Evolutionary conservation across 2,113 vertebrate genomes (phyloP).

Genomic region (Hypocryptadius cinnamomeus): DNA sequence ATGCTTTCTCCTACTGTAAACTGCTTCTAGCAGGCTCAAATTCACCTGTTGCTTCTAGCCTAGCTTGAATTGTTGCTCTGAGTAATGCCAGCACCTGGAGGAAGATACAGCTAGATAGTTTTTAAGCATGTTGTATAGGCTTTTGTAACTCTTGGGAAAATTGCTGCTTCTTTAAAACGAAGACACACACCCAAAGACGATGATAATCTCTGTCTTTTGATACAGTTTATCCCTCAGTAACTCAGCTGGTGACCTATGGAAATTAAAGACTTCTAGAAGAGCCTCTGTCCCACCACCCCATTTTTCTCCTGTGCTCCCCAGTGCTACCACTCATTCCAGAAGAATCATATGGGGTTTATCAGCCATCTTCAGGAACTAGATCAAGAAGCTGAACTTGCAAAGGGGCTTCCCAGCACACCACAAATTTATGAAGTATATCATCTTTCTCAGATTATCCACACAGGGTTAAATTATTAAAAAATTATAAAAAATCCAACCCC

Average conservation of each 20-base stretch:
- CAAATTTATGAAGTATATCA: not conserved
- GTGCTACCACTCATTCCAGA: not conserved
- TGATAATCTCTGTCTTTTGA: not conserved
- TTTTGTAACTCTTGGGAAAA: not conserved
- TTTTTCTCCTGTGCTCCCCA: not conserved
- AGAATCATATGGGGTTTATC: not conserved
- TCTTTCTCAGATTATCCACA: not conserved
- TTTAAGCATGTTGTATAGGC: not conserved
- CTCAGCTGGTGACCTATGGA: not conserved
- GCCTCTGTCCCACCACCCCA: not conserved
- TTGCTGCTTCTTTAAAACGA: not conserved
- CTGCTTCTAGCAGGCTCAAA: not conserved
- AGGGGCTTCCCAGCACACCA: not conserved
- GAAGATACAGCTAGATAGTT: not conserved
- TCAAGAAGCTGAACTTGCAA: not conserved
- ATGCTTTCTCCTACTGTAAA: not conserved
- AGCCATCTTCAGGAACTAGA: not conserved
- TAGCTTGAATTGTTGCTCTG: not conserved
- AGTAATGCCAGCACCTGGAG: not conserved
- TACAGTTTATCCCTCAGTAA: not conserved
- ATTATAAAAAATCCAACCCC: not conserved
- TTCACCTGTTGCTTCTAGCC: not conserved
- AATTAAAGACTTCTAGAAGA: not conserved
- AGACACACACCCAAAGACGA: not conserved
- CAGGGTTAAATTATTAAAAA: not conserved